Evolutionary conservation across 2,888 invertebrate species (phyloP).

Genomic region (Mesodorylaimus sp.): DNA sequence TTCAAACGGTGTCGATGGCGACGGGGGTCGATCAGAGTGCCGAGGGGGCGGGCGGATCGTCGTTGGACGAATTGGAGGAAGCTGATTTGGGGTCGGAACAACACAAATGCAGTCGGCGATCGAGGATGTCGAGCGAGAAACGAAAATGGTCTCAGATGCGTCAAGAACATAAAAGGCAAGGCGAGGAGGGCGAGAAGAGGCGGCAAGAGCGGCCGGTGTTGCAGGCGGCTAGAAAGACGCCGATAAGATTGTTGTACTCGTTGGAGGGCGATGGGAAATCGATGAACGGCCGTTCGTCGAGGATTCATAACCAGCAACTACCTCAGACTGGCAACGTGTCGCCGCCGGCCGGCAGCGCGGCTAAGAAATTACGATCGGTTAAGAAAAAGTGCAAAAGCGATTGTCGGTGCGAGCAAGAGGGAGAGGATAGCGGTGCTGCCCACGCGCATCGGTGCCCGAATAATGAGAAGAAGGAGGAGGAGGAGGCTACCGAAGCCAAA

Average conservation of each 20-base stretch:
- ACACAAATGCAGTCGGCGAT: not conserved
- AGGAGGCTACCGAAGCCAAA: not conserved
- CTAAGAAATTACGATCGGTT: too few species aligned
- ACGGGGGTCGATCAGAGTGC: too few species aligned
- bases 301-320: too few species aligned
- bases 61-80: too few species aligned
- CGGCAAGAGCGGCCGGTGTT: not conserved
- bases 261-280: not conserved
- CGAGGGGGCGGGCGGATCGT: too few species aligned
- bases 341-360: not conserved
- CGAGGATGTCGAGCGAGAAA: not conserved
- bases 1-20: too few species aligned
- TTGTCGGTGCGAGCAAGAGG: not conserved
- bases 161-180: too few species aligned
- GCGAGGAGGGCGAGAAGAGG: too few species aligned
- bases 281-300: too few species aligned
- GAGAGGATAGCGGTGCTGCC: too few species aligned
- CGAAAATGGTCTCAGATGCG: constrained; percentile 5
- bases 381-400: not conserved
- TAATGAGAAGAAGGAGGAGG: not conserved
- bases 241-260: not conserved
- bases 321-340: too few species aligned
- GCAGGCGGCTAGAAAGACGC: not conserved
- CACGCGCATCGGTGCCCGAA: not conserved
- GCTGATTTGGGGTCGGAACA: too few species aligned